Evolutionary conservation across 2,888 invertebrate genomes (phyloP).

Genomic region (Epistrophe grossulariae): DNA sequence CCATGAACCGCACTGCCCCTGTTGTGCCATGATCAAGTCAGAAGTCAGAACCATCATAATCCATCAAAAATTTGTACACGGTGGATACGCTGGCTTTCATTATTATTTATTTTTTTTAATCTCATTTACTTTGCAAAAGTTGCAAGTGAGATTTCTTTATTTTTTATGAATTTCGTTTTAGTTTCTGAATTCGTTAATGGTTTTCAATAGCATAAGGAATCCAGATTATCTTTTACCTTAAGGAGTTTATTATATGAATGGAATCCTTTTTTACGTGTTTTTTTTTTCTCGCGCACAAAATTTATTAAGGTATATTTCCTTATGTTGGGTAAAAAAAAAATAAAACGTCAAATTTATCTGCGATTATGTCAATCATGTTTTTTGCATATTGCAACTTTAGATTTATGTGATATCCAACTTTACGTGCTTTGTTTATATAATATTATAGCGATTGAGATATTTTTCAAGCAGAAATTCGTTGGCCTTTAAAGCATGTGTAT

Average conservation of each 20-base stretch:
- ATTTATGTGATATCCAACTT: not conserved
- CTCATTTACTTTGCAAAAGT: not conserved
- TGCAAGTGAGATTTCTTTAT: not conserved
- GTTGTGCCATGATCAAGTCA: not conserved
- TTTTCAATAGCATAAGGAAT: not conserved
- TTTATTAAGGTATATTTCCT: not conserved
- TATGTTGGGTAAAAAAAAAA: not conserved
- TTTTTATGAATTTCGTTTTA: conserved; percentile 3
- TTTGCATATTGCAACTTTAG: not conserved
- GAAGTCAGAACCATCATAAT: conserved; percentile 9
- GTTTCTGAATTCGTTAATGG: not conserved
- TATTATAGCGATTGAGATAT: not conserved
- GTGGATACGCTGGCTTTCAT: not conserved
- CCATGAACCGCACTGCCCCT: not conserved
- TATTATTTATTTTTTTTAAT: not conserved
- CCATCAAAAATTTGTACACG: conserved; percentile 9
- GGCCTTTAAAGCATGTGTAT: not conserved
- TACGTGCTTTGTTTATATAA: conserved; percentile 10
- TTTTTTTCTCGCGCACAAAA: not conserved
- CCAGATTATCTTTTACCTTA: conserved; percentile 3
- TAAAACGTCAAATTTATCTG: not conserved
- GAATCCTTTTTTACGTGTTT: not conserved
- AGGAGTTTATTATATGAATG: not conserved
- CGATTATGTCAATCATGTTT: conserved; percentile 19
- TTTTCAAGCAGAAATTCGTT: not conserved